Conservation (phyloP, 2,113 vertebrate genomes). For the Shinisaurus crocodilurus region DNA sequence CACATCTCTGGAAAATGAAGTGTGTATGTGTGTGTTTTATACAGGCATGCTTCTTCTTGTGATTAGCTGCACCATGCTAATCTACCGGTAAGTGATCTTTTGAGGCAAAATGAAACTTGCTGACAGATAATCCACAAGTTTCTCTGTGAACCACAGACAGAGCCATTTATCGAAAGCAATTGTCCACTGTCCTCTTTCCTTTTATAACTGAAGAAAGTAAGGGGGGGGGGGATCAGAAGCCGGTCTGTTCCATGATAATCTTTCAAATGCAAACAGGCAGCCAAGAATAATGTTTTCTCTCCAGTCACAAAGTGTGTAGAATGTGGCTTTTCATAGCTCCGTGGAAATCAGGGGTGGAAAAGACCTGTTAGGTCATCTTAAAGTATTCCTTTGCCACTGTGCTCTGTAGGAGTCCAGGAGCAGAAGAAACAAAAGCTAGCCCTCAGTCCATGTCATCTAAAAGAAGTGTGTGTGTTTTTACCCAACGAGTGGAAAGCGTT, state of each 20-base stretch:
- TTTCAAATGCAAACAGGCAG: slow-evolving; percentile 45
- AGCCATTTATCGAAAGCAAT: neutral
- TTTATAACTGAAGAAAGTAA: slow-evolving; percentile 13
- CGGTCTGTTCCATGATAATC: slow-evolving; percentile 35
- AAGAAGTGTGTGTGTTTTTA: slow-evolving; percentile 17
- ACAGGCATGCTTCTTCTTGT: slow-evolving; percentile 39
- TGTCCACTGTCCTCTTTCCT: neutral
- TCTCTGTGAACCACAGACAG: slow-evolving; percentile 25
- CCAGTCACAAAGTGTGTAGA: slow-evolving; percentile 43
- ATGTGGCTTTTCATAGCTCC: slow-evolving; percentile 56
- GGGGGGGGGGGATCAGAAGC: slow-evolving; percentile 21
- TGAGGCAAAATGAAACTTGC: slow-evolving; percentile 55
- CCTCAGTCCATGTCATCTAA: neutral
- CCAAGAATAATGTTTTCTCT: slow-evolving; percentile 58
- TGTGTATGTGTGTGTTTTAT: slow-evolving; percentile 34
- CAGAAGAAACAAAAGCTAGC: neutral
- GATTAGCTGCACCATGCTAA: slow-evolving; percentile 38
- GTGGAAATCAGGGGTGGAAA: slow-evolving; percentile 46
- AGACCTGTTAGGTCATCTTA: slow-evolving; percentile 2
- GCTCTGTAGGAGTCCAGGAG: neutral
- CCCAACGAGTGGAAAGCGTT: slow-evolving; percentile 28
- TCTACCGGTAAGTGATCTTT: slow-evolving; percentile 57
- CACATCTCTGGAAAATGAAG: neutral
- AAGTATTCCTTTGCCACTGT: neutral
- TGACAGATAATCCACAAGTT: slow-evolving; percentile 36